Conservation (phyloP, 1,140 invertebrate species). For the Chymomyza costata region DNA sequence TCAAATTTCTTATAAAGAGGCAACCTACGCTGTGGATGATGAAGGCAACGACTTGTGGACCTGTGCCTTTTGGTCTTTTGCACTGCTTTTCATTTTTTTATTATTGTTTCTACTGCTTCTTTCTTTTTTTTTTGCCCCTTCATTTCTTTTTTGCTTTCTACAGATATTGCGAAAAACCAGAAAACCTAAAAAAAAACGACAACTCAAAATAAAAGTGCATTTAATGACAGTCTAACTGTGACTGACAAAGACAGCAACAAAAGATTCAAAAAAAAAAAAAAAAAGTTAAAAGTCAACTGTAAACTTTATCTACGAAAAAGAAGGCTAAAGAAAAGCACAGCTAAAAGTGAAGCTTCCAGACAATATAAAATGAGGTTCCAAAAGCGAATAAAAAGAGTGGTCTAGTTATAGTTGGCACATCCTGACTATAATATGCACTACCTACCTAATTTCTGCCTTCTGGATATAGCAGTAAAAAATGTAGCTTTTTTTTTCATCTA, state of each 20-base stretch:
- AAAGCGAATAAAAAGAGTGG: no score
- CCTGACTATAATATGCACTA: no score
- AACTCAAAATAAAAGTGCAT: slow-evolving; percentile 43
- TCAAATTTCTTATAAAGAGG: slow-evolving; percentile 37
- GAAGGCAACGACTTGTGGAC: slow-evolving; percentile 21
- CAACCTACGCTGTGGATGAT: slow-evolving; percentile 23
- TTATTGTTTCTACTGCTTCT: no score
- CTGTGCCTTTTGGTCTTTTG: slow-evolving; percentile 32
- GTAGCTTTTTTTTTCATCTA: no score
- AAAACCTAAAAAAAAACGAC: slow-evolving; percentile 39
- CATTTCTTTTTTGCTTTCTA: slow-evolving; percentile 38
- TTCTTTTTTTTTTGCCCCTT: slow-evolving; percentile 22
- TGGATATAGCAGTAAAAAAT: no score
- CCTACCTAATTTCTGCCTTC: no score
- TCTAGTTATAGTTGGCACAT: no score
- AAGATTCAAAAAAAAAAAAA: slow-evolving; percentile 4
- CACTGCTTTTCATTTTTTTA: no score
- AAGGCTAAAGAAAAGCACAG: slow-evolving; percentile 27
- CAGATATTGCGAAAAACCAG: slow-evolving; percentile 43
- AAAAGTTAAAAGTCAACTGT: slow-evolving; percentile 24
- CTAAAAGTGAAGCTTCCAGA: slow-evolving; percentile 35
- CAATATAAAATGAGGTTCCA: no score
- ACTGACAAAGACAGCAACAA: slow-evolving; percentile 7
- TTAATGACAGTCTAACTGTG: slow-evolving; percentile 43
- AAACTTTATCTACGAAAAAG: slow-evolving; percentile 29